Base-by-base conservation (phyloP, 92 coral and sea anemone genomes). In the Parazoanthus swiftii region DNA sequence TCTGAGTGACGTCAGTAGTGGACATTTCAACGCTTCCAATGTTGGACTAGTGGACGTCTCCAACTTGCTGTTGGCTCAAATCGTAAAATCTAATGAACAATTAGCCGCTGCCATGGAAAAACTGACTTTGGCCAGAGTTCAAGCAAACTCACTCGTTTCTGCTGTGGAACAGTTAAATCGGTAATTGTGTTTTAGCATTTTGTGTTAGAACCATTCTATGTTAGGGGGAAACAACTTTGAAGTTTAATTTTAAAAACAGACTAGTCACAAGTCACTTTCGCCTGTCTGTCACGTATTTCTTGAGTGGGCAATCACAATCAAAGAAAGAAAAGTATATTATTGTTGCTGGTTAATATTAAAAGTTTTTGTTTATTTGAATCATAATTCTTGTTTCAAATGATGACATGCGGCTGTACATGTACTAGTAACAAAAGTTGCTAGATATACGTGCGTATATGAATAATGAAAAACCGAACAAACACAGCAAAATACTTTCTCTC, bases 11-110 rank as follows among this genome's bases (percentile, higher is more conserved):
- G 63, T 91, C 38, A 76, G 80, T 74, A 92, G 92, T 59, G 97
- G 98, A 51, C 85, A 91, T 84, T 91, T 95, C 81, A 88, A 88
- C 25, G 37, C 96, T 23, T 88, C 88, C n/a, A 84, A 90, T 79
- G 85, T 82, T 18, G 95, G 95, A 20, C 88, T 95, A 39, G 91
- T 86, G 33, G 94, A 94, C 58, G 90, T 88, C 37, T 88, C 95
- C 1, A 93, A 88, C 85, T 63, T 94, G 3, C 84, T 96, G 14
- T 87, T 72, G 77, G 59, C n/a, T 15, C 95, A 92, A 56, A 75
- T 90, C 54, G 72, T 86, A 5, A 88, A 86, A 88, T 46, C 86
- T 3, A 46, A 77, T 35, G 85, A 84, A 1, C 81, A 76, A 38
- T 80, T 94, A 21, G 88, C 71, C 4, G 35, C 77, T 58, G 91